A percentile compares a stretch with the other conserved stretches of the same genome.
Conservation (phyloP, 35 echinoderm and acorn worm genomes). For the Lytechinus variegatus region DNA sequence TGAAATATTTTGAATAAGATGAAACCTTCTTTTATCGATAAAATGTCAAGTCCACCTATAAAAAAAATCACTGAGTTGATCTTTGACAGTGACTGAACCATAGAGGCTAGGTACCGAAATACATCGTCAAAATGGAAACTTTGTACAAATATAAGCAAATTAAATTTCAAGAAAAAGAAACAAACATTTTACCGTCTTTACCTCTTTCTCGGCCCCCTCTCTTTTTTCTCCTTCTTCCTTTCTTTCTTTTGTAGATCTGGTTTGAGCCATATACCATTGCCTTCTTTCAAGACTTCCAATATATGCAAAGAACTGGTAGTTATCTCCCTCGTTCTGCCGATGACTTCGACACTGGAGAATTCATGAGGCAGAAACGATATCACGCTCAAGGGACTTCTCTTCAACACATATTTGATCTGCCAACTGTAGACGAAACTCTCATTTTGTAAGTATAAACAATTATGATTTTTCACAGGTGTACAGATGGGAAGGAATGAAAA, state of each 20-base stretch:
- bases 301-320: neutral
- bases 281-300: constrained; percentile 14
- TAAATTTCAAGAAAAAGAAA: no score
- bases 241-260: neutral
- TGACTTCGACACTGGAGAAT: neutral
- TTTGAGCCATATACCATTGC: constrained; percentile 39
- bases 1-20: no score
- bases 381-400: neutral
- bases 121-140: no score
- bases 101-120: no score
- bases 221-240: neutral
- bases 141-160: no score
- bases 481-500: neutral
- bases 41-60: no score
- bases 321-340: neutral
- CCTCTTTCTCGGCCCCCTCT: neutral
- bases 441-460: neutral
- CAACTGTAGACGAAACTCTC: neutral
- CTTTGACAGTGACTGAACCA: no score
- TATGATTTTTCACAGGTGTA: no score
- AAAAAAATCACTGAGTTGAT: no score
- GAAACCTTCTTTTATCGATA: no score
- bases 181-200: no score
- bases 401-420: neutral
- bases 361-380: neutral